phyloP scores from a whole-genome alignment of 2,888 invertebrate genomes.

The Oxycera nigricornis region DNA sequence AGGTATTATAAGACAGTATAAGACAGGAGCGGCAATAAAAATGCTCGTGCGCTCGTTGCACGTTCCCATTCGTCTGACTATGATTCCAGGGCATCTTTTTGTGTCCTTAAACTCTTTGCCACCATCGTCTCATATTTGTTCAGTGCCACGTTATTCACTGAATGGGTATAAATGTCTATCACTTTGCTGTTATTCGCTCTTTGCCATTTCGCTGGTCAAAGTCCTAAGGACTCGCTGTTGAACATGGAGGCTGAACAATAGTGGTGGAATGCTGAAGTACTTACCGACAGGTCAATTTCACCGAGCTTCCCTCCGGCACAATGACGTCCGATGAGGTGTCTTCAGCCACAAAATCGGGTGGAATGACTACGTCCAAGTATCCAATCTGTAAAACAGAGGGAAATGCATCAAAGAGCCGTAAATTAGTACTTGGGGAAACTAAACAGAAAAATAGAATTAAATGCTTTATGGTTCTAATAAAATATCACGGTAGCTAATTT shows the following conservation, averaged over 20 bases:
- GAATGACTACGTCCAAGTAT: slow-evolving; percentile 83
- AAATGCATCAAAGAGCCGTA: background rate
- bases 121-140: slow-evolving; percentile 23
- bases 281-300: slow-evolving; percentile 68
- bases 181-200: background rate
- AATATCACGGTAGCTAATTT: slow-evolving; percentile 27
- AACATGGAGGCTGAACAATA: background rate
- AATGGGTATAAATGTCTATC: slow-evolving; percentile 29
- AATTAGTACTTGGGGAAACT: slow-evolving; percentile 15
- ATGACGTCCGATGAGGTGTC: slow-evolving; percentile 90
- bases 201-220: background rate
- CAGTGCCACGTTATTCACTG: background rate
- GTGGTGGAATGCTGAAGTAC: slow-evolving; percentile 46
- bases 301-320: slow-evolving; percentile 83
- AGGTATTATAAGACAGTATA: slow-evolving; percentile 40
- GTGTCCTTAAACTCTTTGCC: slow-evolving; percentile 30
- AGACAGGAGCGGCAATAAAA: slow-evolving; percentile 44
- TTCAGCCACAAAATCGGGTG: slow-evolving; percentile 88
- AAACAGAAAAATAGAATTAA: slow-evolving; percentile 39
- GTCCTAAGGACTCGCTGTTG: background rate
- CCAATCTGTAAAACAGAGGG: slow-evolving; percentile 71
- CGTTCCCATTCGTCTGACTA: slow-evolving; percentile 32
- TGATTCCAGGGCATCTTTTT: slow-evolving; percentile 14
- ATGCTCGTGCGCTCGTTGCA: slow-evolving; percentile 42
- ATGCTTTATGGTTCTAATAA: slow-evolving; percentile 43